These are phyloP conservation scores for Clarias laeviceps DNA, from an alignment of 2,797 vertebrate genomes.

Conservation along the genomic window DNA sequence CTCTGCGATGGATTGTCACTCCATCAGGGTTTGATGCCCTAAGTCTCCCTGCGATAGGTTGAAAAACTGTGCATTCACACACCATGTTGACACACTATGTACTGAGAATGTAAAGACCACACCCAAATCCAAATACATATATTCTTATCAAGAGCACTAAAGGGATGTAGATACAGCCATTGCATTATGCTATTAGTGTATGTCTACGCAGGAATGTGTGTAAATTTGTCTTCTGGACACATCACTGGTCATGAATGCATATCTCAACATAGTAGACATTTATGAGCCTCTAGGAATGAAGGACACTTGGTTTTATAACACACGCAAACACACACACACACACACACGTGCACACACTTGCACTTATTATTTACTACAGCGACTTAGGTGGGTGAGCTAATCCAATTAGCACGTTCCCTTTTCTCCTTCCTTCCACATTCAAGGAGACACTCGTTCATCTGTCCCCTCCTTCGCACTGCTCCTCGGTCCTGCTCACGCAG, in stretches of 20 bases:
- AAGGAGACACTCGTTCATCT: constrained; percentile 54
- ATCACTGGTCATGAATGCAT: not conserved
- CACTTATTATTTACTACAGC: constrained; percentile 65
- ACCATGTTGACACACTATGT: not conserved
- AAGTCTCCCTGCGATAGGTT: not conserved
- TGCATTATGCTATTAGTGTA: not conserved
- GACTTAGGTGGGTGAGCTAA: constrained; percentile 66
- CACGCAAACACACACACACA: constrained; percentile 29
- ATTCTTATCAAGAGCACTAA: not conserved
- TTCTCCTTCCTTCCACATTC: constrained; percentile 58
- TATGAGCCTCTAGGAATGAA: constrained; percentile 45
- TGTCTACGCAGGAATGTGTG: not conserved
- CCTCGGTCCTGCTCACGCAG: constrained; percentile 49
- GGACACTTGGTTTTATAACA: constrained; percentile 57
- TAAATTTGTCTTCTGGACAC: constrained; percentile 12
- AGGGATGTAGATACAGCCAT: not conserved
- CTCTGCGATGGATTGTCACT: too few relatives aligned
- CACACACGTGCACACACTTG: constrained; percentile 36
- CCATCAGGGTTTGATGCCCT: too few relatives aligned
- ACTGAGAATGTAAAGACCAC: not conserved
- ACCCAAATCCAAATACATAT: not conserved
- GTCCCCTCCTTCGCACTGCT: constrained; percentile 17
- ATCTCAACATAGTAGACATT: not conserved
- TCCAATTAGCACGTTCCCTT: constrained; percentile 64
- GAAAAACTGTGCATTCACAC: not conserved